Evolutionary conservation across 2,888 invertebrate genomes (phyloP), one percentile per base, ranked within the genome.

Genomic region (Notodonta dromedarius): DNA sequence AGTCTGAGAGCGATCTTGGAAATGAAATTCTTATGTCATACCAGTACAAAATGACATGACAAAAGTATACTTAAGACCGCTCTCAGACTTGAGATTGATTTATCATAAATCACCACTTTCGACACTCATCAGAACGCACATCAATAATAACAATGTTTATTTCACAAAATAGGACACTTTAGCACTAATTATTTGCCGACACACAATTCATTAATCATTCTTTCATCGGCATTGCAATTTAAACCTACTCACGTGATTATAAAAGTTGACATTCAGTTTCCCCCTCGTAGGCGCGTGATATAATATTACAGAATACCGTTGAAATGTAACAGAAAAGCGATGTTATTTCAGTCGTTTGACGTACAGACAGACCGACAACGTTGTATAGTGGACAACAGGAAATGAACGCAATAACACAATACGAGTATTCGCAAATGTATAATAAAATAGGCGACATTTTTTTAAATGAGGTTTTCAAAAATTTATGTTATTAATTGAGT

Each of bases 331-430:
- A 65, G 58, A 53, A 44, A 58, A n/a, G 53, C 53, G 44, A n/a
- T 54, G 54, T 46, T 70, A 66, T 59, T 67, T 62, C 63, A 73
- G 58, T 53, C 61, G 58, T 70, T 54, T 61, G 62, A 73, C 73
- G 63, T 60, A 48, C 42, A 8, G 63, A 67, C 63, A 59, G 59
- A 53, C 58, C 14, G 58, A 24, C 24, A 24, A 24, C n/a, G 11
- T 51, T 16, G 8, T 14, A 51, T 16, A 16, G 51, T 57, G 63
- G 71, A 68, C 75, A 73, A 14, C 55, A 46, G 71, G 74, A 70
- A 70, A 71, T 64, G 59, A 11, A 13, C 2, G 48, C 24, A 24
- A 35, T 35, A 14, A 14, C 12, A 35, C 56, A 24, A 56, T 57
- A n/a, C n/a, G n/a, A n/a, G n/a, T n/a, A 32, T 57, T 56, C 13